Conservation (phyloP, 2,888 invertebrate genomes). For the Leucoptera coffeella region DNA sequence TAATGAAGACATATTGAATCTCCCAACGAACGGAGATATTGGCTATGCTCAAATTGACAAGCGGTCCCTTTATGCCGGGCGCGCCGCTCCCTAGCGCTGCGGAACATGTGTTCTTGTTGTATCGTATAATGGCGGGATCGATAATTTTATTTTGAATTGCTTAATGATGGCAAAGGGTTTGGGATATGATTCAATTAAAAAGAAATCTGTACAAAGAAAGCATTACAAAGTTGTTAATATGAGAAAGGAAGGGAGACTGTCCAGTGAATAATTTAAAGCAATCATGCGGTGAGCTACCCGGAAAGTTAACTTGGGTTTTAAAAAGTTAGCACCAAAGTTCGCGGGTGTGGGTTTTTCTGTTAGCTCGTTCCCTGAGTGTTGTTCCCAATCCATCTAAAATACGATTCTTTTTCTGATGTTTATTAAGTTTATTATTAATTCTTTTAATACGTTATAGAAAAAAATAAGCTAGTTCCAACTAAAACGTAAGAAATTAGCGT, state of each 20-base stretch:
- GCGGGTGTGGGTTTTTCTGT: conserved; percentile 16
- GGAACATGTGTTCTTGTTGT: conserved; percentile 2
- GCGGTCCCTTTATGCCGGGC: conserved; percentile 37
- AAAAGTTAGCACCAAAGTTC: conserved; percentile 40
- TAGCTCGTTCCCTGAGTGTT: too few species aligned
- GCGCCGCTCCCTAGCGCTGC: too few species aligned
- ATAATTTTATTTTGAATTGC: neutral
- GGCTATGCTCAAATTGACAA: conserved; percentile 45
- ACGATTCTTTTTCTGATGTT: too few species aligned
- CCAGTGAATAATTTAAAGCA: neutral
- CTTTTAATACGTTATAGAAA: too few species aligned
- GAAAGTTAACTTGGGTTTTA: conserved; percentile 48
- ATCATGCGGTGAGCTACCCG: conserved; percentile 12
- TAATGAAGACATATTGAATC: conserved; percentile 55
- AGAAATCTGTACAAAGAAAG: conserved; percentile 9
- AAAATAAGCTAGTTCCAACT: too few species aligned
- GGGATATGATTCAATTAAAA: conserved; percentile 14
- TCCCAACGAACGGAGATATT: conserved; percentile 39
- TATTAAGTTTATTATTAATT: too few species aligned
- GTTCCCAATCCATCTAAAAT: too few species aligned
- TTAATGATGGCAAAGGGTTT: neutral
- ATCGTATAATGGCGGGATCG: conserved; percentile 1
- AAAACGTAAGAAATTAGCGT: too few species aligned
- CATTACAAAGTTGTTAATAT: too few species aligned
- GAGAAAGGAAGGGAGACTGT: too few species aligned